Base-by-base conservation (phyloP, 1,140 invertebrate species). In the Papilio polytes region DNA sequence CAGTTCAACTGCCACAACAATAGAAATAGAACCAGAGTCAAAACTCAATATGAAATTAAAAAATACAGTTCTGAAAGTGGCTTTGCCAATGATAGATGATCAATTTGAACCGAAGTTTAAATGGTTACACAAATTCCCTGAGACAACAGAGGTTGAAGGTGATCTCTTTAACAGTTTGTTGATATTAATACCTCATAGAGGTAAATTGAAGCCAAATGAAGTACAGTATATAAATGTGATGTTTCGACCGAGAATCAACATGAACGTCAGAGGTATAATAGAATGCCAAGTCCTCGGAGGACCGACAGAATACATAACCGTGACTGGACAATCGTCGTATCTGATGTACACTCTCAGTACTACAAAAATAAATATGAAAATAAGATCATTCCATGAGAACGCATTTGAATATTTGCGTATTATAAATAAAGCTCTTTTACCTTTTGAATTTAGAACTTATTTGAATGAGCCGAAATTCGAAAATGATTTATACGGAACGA, bases 271-370 rank as follows among this genome's bases (percentile, higher is more conserved):
- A 66, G 93, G 91, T 63, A 79, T 84, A 53, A 84, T 95, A 15
- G 94, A 95, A 85, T 95, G 94, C 84, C 87, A 93, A 82, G 91
- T 94, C 20, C 82, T 95, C 46, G 94, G 92, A 70, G 94, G 93
- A 8, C 93, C 94, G 41, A 51, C 90, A 8, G 93, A 94, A 88
- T 83, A 84, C 10, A 87, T 94, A 53, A 77, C 82, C 41, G 83
- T 95, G 6, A 90, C 87, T n/a, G 94, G 92, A 18, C 87, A 90
- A 86, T 93, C 92, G 84, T 92, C 91, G 13, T 89, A 92, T 81
- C 85, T 95, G 72, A 89, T 89, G 77, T 95, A 92, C 78, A 85
- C 85, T 80, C 85, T 94, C 46, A 93, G 88, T 74, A 85, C 88
- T 9, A 81, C 86, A 74, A 91, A 85, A 83, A 74, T 94, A 20